Base-by-base conservation (phyloP, 2,888 invertebrate genomes). In the Rotaria sp. region DNA sequence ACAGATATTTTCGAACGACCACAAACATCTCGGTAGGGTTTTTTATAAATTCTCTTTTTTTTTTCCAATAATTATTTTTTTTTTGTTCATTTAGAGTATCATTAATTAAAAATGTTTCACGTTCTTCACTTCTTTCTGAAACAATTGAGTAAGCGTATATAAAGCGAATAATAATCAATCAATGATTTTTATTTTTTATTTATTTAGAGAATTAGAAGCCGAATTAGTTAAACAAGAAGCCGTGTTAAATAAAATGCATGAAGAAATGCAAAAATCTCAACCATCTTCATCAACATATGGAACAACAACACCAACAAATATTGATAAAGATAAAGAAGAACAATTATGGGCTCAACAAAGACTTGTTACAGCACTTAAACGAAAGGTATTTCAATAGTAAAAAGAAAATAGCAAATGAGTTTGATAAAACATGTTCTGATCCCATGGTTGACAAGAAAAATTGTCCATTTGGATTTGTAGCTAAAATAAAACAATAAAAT, bases 301-400 rank as follows among this genome's bases (percentile, higher is more conserved):
- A 15, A 80, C 80, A n/a, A 80, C 80, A 80, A 80, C 80, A 80
- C 80, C 80, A 41, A 80, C 80, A 26, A 80, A 80, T 45, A 26
- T 80, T 11, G 80, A 80, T 45, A 80, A 80, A 45, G 80, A 80
- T 11, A 80, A 80, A 80, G 80, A 80, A 80, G 86, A 86, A 55
- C 85, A 86, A 30, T 38, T 86, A 30, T 86, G 86, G 86, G 84
- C 52, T 15, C 52, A 85, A 45, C 86, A 86, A 59, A 50, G 86
- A 10, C 75, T 74, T 41, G 86, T 86, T 21, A 86, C 86, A 50
- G 85, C 86, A 21, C n/a, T 86, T 15, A 86, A 86, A 52, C 85
- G 86, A 30, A 86, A 86, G 84, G 85, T 86, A 57, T 75, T 84
- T 35, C 24, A 67, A 3, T n/a, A 7, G 55, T 55, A n/a, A n/a